Conservation (phyloP, 2,113 vertebrate species). For the Hemibagrus wyckioides region DNA sequence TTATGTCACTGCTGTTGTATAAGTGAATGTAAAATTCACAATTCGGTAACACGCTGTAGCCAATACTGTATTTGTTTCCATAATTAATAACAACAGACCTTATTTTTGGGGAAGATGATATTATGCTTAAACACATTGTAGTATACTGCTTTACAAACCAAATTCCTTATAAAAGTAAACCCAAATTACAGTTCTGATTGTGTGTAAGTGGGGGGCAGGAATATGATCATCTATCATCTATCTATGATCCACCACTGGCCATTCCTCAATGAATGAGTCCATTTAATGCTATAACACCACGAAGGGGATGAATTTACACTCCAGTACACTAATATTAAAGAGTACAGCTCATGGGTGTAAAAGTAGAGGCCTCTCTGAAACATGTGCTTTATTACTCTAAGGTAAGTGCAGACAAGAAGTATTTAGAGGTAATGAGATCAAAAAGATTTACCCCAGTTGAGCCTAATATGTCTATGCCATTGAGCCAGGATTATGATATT, state of each 20-base stretch:
- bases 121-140: not conserved
- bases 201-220: not conserved
- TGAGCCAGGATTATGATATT: slow-evolving; percentile 2
- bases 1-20: not conserved
- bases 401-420: not conserved
- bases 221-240: not conserved
- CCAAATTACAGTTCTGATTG: not conserved
- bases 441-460: not conserved
- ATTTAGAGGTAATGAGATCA: not conserved
- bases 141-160: not conserved
- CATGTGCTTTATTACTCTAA: not conserved
- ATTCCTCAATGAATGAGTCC: not conserved
- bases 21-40: not conserved
- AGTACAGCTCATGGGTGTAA: not conserved
- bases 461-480: not conserved
- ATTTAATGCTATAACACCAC: not conserved
- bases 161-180: not conserved
- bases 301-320: not conserved
- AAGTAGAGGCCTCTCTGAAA: not conserved
- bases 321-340: not conserved
- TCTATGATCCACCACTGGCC: not conserved
- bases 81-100: not conserved
- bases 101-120: not conserved
- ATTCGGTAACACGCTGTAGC: not conserved
- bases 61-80: not conserved